Evolutionary conservation across 2,888 invertebrate species (phyloP).

Genomic region (Sphecodes monilicornis): DNA sequence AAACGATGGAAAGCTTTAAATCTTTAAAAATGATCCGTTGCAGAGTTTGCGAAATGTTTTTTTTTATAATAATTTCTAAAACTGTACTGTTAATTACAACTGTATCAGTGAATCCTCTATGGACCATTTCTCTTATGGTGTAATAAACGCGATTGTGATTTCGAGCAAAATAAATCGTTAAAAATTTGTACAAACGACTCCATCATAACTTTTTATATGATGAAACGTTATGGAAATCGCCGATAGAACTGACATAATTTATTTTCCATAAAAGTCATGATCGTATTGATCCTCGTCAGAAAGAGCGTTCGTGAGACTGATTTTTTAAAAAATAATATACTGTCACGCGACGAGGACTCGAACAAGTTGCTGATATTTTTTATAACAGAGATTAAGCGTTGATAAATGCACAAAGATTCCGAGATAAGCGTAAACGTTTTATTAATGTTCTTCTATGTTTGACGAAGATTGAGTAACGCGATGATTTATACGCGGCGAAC

Average conservation of each 20-base stretch:
- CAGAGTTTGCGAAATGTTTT: conserved; percentile 60
- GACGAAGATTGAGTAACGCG: conserved; percentile 26
- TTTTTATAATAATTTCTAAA: conserved; percentile 67
- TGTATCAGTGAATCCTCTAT: conserved; percentile 64
- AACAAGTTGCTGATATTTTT: conserved; percentile 31
- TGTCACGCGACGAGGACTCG: conserved; percentile 8
- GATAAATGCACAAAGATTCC: conserved; percentile 50
- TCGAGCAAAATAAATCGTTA: conserved; percentile 34
- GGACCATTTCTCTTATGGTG: conserved; percentile 43
- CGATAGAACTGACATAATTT: conserved; percentile 2
- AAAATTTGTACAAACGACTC: conserved; percentile 44
- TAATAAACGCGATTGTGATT: conserved; percentile 48
- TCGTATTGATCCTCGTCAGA: conserved; percentile 41
- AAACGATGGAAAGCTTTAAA: conserved; percentile 17
- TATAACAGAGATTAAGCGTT: conserved; percentile 28
- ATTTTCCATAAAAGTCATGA: conserved; percentile 15
- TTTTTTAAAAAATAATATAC: conserved; percentile 17
- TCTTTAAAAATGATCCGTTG: conserved; percentile 53
- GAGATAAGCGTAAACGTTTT: conserved; percentile 34
- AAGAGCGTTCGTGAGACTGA: conserved; percentile 38
- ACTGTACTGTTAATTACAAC: conserved; percentile 63
- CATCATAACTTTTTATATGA: conserved; percentile 42
- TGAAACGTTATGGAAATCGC: conserved; percentile 24
- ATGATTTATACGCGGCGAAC: conserved; percentile 8
- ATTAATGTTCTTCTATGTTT: conserved; percentile 25